phyloP scores from a whole-genome alignment of 2,797 vertebrate genomes.

The Characodon lateralis region DNA sequence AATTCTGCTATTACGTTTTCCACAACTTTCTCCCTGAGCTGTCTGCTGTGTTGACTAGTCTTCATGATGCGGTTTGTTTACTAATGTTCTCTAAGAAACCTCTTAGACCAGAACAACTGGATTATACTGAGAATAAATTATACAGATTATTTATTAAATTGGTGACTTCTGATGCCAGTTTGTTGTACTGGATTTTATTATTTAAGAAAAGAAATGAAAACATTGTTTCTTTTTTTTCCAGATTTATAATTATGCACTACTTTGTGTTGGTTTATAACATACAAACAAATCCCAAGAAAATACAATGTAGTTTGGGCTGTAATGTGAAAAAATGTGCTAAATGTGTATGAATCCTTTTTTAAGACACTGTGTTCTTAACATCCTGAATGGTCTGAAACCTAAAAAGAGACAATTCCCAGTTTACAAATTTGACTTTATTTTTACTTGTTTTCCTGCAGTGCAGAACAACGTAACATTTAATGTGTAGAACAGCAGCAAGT shows the following conservation, averaged over 20 bases:
- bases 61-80: too few species aligned
- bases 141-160: background rate
- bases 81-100: too few species aligned
- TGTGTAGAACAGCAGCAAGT: background rate
- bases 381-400: background rate
- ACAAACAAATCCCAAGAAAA: background rate
- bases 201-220: background rate
- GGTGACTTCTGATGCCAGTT: background rate
- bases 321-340: background rate
- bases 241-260: background rate
- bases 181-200: background rate
- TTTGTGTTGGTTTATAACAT: background rate
- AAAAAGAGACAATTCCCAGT: background rate
- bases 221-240: background rate
- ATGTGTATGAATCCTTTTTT: background rate
- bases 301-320: background rate
- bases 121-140: background rate
- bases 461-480: background rate
- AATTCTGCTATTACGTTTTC: too few species aligned
- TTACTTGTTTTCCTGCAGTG: background rate
- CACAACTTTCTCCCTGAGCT: too few species aligned
- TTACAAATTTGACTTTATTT: constrained; percentile 3
- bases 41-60: too few species aligned
- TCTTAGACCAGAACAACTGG: too few species aligned
- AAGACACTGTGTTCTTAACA: background rate